These are phyloP conservation scores for Megathymus violae DNA, from an alignment of 1,140 invertebrate species.

Conservation along the genomic window DNA sequence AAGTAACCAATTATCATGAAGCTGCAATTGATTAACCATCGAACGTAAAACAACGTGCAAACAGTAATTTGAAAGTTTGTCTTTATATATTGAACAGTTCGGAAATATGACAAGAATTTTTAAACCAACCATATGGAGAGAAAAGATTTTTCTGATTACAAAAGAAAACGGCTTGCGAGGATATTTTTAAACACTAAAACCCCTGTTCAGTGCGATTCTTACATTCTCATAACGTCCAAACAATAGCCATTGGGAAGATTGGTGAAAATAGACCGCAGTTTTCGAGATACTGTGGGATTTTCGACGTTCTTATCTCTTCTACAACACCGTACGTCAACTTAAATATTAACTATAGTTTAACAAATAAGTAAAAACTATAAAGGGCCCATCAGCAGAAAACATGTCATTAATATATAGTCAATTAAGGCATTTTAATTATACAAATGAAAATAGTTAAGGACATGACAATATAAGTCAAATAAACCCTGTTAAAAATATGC, in stretches of 20 bases:
- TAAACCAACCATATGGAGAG: slow-evolving; percentile 10
- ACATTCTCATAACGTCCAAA: slow-evolving; percentile 59
- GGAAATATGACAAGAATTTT: slow-evolving; percentile 30
- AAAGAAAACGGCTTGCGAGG: slow-evolving; percentile 39
- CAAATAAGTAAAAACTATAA: no score
- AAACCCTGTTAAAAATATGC: no score
- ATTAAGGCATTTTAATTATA: no score
- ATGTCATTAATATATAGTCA: no score
- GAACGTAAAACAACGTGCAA: not conserved
- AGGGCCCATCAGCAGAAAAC: no score
- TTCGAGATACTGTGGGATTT: slow-evolving; percentile 47
- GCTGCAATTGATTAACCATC: not conserved
- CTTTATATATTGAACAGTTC: slow-evolving; percentile 3
- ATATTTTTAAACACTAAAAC: slow-evolving; percentile 49
- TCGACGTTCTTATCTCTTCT: slow-evolving; percentile 25
- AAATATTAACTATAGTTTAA: no score
- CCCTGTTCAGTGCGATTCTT: slow-evolving; percentile 51
- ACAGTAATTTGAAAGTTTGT: not conserved
- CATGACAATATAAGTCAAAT: no score
- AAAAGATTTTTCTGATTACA: slow-evolving; percentile 45
- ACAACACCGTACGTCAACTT: slow-evolving; percentile 20
- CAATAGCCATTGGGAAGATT: slow-evolving; percentile 51
- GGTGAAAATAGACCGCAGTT: slow-evolving; percentile 41
- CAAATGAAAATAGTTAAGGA: no score
- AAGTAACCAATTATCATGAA: not conserved